Evolutionary conservation across 2,888 invertebrate genomes (phyloP), one percentile per base, ranked within the genome.

Genomic region (Ormyrus thymus): DNA sequence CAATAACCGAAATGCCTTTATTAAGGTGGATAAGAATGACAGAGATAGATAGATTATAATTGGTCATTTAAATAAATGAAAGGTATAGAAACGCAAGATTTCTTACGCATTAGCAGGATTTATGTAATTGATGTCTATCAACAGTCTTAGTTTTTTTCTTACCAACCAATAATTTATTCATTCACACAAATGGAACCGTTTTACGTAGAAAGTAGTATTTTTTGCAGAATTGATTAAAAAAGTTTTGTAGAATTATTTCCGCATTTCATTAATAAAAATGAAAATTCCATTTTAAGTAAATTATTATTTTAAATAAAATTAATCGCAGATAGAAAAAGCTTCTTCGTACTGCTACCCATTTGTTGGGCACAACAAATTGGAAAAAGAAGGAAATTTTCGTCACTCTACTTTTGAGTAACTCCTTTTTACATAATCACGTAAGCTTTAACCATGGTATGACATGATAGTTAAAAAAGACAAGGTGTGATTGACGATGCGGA

Each of bases 1-100:
- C 81, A 71, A 80, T 78, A 77, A 80, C 82, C 72, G 72, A 82
- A 81, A 73, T 77, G 51, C 61, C 73, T 71, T 76, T 81, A 65
- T 70, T 68, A 79, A 66, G 74, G 51, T 76, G 64, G 53, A 74
- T 74, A 53, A 78, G 64, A 68, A 61, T 61, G 61, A 78, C 58
- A 78, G 73, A 68, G 53, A 29, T 48, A 78, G 65, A 56, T 71
- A 64, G 68, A 66, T 74, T 74, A 71, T 68, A 65, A 81, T 69
- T 58, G 71, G 66, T 43, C 64, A 13, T 76, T 72, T 69, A 78
- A 76, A 65, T 70, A 45, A 81, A 65, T 73, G 29, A 58, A 59
- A 74, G 29, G 45, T 66, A 58, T 76, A 74, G 61, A 77, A 80
- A 77, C 65, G 51, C 69, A 73, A 77, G 53, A 74, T 71, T 58